Evolutionary conservation across 2,888 invertebrate genomes (phyloP).

Genomic region (Diarsia rubi): DNA sequence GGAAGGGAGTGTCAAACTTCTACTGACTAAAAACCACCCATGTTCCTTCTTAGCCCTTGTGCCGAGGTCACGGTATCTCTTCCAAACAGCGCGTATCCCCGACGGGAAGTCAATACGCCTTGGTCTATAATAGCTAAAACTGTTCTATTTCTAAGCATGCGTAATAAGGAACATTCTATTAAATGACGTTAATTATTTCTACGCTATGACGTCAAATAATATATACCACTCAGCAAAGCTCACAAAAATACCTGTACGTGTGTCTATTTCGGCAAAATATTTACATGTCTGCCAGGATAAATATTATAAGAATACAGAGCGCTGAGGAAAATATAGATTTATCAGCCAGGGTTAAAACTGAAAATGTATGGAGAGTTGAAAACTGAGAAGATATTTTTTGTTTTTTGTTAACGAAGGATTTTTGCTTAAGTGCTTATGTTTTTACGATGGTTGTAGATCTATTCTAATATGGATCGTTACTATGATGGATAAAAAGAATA

Average conservation of each 20-base stretch:
- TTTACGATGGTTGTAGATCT: background rate
- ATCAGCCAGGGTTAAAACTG: conserved; percentile 11
- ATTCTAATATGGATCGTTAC: background rate
- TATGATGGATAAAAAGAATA: background rate
- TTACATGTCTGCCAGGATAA: conserved; percentile 50
- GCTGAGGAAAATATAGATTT: conserved; percentile 27
- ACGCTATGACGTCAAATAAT: conserved; percentile 52
- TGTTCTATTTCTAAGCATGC: no score
- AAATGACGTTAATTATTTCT: conserved; percentile 25
- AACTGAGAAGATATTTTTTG: background rate
- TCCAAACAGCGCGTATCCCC: no score
- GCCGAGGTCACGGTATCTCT: no score
- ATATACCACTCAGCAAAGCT: conserved; percentile 30
- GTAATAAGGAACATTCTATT: background rate
- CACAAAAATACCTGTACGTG: conserved; percentile 50
- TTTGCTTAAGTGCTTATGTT: background rate
- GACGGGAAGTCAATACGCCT: background rate
- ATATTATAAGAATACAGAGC: conserved; percentile 46
- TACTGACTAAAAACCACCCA: no score
- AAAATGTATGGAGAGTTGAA: conserved; percentile 16
- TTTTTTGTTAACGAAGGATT: conserved; percentile 4
- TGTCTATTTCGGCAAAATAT: conserved; percentile 53
- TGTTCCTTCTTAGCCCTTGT: no score
- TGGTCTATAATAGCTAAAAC: background rate
- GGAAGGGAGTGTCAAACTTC: no score